Conservation (phyloP, 1,140 invertebrate genomes). For the Drosophila subobscura region DNA sequence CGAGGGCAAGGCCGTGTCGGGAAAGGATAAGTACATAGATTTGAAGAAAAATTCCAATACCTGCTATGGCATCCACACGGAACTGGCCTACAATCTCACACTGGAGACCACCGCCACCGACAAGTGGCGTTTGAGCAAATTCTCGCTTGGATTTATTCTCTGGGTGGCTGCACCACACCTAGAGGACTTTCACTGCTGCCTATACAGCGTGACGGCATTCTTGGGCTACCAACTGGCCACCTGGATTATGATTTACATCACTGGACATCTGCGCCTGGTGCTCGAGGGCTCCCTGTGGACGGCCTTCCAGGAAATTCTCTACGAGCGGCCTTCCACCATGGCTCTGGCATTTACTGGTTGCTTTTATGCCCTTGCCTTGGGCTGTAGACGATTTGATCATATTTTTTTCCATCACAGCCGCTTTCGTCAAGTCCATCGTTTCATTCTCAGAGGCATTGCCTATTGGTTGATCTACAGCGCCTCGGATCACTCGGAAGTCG, state of each 20-base stretch:
- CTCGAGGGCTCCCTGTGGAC: background rate
- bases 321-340: conserved; percentile 8
- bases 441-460: background rate
- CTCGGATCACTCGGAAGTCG: conserved; percentile 8
- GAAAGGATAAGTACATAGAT: background rate
- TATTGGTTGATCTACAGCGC: conserved; percentile 5
- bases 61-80: conserved; percentile 23
- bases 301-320: conserved; percentile 3
- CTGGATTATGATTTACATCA: background rate
- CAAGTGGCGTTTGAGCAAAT: conserved; percentile 8
- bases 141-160: background rate
- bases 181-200: background rate
- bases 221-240: conserved; percentile 18
- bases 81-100: background rate
- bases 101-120: conserved; percentile 2
- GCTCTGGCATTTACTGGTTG: background rate
- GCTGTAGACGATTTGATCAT: no score
- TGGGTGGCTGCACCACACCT: conserved; percentile 4
- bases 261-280: background rate
- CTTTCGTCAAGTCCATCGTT: background rate
- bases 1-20: background rate
- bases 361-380: background rate
- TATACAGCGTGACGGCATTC: conserved; percentile 1
- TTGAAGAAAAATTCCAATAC: background rate
- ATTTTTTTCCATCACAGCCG: background rate